phyloP scores from a whole-genome alignment of 2,888 invertebrate genomes.

The Lottia gigantea region DNA sequence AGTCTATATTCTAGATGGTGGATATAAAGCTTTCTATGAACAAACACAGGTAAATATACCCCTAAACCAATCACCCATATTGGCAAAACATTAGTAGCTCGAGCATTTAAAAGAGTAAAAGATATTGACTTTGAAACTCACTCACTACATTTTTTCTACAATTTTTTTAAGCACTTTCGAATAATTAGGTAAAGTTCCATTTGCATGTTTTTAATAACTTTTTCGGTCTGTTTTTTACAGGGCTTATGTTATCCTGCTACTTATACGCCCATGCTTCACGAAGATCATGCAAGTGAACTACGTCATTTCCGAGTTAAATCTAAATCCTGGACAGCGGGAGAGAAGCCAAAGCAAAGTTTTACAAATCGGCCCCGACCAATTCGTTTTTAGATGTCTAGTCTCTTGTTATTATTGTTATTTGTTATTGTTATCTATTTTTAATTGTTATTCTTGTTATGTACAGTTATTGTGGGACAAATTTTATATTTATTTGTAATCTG shows the following conservation, averaged over 20 bases:
- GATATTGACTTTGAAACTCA: too few relatives aligned
- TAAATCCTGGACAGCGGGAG: constrained; percentile 72
- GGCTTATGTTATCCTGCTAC: constrained; percentile 78
- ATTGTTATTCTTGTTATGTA: too few relatives aligned
- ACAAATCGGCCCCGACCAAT: background rate
- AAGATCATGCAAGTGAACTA: constrained; percentile 78
- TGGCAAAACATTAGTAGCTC: too few relatives aligned
- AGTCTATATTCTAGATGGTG: constrained; percentile 88
- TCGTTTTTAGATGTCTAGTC: background rate
- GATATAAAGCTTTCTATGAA: constrained; percentile 85
- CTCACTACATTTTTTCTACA: too few relatives aligned
- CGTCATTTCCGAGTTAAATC: constrained; percentile 75
- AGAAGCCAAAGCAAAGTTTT: constrained; percentile 14
- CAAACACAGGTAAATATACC: constrained; percentile 67
- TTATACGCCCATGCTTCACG: constrained; percentile 87
- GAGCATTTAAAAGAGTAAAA: too few relatives aligned
- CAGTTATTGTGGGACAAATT: too few relatives aligned
- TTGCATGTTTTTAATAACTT: background rate
- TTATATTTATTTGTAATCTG: too few relatives aligned
- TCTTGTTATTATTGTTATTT: too few relatives aligned
- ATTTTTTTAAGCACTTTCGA: too few relatives aligned
- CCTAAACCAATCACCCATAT: background rate
- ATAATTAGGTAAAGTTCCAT: too few relatives aligned
- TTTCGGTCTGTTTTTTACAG: constrained; percentile 46
- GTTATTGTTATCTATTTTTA: too few relatives aligned